A percentile compares a stretch with the other conserved stretches of the same genome.
phyloP scores from a whole-genome alignment of 2,113 vertebrate species.

The Chloebia gouldiae region DNA sequence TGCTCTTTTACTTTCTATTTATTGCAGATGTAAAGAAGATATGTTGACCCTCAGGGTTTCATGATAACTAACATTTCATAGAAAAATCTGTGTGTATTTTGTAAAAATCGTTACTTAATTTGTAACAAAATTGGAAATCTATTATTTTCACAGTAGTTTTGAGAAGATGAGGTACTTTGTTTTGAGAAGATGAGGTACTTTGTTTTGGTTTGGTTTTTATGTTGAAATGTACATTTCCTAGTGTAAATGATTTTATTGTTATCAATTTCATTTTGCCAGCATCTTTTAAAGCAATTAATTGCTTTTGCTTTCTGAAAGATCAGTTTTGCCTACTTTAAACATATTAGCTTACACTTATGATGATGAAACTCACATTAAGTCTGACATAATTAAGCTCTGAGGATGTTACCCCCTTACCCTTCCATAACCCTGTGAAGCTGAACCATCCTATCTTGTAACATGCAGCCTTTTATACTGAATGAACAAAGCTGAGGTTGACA shows the following conservation, averaged over 20 bases:
- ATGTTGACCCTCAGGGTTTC: background rate
- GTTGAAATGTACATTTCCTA: background rate
- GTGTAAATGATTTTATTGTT: background rate
- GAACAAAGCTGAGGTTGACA: slow-evolving; percentile 28
- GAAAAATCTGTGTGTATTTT: background rate
- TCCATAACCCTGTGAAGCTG: background rate
- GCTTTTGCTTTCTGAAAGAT: background rate
- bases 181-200: background rate
- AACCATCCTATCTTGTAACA: background rate
- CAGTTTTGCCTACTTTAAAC: background rate
- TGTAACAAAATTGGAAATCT: background rate
- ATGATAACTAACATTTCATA: background rate
- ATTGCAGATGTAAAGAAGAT: background rate
- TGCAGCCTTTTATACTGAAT: background rate
- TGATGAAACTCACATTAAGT: background rate
- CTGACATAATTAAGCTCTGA: background rate
- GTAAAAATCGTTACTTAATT: background rate
- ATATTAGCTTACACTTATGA: background rate
- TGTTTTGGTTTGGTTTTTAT: background rate
- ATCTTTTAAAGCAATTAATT: background rate
- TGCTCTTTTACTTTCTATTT: background rate
- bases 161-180: background rate
- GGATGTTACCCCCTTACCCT: background rate
- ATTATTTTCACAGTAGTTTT: background rate
- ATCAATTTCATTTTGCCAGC: background rate